A percentile compares a stretch with the other conserved stretches of the same genome.
phyloP scores from a whole-genome alignment of 2,888 invertebrate genomes.

The Camptogramma bilineatum region DNA sequence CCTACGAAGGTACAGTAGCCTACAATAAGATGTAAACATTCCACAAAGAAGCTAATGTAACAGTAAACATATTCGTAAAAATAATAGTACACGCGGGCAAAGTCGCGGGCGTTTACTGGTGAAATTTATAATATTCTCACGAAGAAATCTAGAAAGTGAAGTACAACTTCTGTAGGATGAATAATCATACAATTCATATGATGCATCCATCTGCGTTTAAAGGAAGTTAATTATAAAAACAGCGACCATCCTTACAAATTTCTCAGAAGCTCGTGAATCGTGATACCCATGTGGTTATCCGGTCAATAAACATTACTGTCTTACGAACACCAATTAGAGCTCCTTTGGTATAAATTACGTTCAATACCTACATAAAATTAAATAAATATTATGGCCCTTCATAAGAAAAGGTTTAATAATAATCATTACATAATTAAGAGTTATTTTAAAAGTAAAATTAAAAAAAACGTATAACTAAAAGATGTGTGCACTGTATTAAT shows the following conservation, averaged over 20 bases:
- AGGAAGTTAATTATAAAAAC: conserved; percentile 13
- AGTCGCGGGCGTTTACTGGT: too few species aligned
- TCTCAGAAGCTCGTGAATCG: conserved; percentile 34
- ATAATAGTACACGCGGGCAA: too few species aligned
- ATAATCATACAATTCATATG: background rate
- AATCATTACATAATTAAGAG: background rate
- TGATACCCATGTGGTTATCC: conserved; percentile 31
- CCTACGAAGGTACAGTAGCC: too few species aligned
- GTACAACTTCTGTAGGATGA: too few species aligned
- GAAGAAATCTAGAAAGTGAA: too few species aligned
- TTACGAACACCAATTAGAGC: conserved; percentile 7
- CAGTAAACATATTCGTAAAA: too few species aligned
- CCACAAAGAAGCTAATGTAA: too few species aligned
- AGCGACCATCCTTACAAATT: conserved; percentile 27
- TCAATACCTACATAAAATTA: background rate
- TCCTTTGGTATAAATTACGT: background rate
- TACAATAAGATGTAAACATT: too few species aligned
- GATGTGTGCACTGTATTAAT: too few species aligned
- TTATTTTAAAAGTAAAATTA: too few species aligned
- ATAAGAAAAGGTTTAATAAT: background rate
- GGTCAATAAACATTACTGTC: conserved; percentile 31
- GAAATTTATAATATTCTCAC: too few species aligned
- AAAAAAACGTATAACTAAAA: too few species aligned
- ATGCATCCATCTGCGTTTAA: background rate
- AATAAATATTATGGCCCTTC: background rate